phyloP scores from a whole-genome alignment of 2,888 invertebrate species.

The Hedychridium roseum region DNA sequence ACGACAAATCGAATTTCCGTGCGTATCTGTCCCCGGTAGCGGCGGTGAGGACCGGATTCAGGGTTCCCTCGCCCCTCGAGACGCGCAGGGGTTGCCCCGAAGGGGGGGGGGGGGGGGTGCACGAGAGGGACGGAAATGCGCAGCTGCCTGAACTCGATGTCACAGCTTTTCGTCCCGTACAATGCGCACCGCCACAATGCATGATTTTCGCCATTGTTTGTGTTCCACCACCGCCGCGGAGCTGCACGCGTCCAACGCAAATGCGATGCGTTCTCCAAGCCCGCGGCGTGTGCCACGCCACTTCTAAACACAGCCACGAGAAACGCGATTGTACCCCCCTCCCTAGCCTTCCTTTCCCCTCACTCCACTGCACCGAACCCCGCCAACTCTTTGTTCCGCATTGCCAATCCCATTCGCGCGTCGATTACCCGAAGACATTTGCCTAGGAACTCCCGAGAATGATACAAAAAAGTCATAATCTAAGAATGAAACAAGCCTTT shows the following conservation, averaged over 20 bases:
- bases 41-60: conserved; percentile 23
- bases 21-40: conserved; percentile 12
- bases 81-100: conserved; percentile 21
- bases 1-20: conserved; percentile 31
- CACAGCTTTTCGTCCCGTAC: conserved; percentile 59
- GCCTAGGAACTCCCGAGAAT: no score
- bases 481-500: no score
- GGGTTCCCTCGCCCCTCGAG: conserved; percentile 20
- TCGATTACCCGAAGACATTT: no score
- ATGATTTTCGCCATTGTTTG: conserved; percentile 60
- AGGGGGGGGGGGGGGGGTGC: no score
- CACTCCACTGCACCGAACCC: conserved; percentile 7
- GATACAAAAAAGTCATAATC: no score
- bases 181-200: conserved; percentile 57
- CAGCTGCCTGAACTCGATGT: conserved; percentile 59
- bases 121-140: no score
- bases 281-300: conserved; percentile 29
- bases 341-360: conserved; percentile 4
- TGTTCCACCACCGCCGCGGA: conserved; percentile 27
- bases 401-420: no score
- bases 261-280: conserved; percentile 29
- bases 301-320: conserved; percentile 26
- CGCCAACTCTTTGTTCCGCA: no score
- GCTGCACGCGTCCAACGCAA: conserved; percentile 46
- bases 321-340: conserved; percentile 15